Conservation (phyloP, 2,113 vertebrate species). For the Piaya cayana region DNA sequence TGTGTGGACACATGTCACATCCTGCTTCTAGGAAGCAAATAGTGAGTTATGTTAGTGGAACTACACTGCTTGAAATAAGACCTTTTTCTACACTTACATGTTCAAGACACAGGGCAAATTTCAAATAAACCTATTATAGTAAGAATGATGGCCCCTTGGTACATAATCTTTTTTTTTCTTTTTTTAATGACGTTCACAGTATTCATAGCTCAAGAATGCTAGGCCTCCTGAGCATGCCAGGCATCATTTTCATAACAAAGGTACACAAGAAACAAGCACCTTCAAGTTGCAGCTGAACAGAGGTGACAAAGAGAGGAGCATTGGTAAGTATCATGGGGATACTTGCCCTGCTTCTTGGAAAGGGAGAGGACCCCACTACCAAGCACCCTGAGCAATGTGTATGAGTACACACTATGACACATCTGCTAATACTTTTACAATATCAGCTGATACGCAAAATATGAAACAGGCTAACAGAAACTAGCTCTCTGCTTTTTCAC, state of each 20-base stretch:
- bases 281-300: not conserved
- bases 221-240: constrained; percentile 5
- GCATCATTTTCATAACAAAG: constrained; percentile 15
- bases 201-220: constrained; percentile 45
- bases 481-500: not conserved
- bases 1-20: too few relatives aligned
- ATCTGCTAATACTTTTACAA: not conserved
- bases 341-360: not conserved
- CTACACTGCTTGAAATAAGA: not conserved
- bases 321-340: not conserved
- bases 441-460: not conserved
- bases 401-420: not conserved
- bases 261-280: not conserved
- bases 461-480: not conserved
- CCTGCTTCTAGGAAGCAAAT: too few relatives aligned
- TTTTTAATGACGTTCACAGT: not conserved
- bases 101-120: not conserved
- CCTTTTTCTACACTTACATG: not conserved
- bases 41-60: too few relatives aligned
- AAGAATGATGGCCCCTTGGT: not conserved
- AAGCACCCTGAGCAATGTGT: not conserved
- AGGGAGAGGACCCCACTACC: not conserved
- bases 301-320: not conserved
- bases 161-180: not conserved
- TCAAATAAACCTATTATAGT: not conserved